Conservation (phyloP, 2,888 invertebrate genomes). For the Macropis europaea region DNA sequence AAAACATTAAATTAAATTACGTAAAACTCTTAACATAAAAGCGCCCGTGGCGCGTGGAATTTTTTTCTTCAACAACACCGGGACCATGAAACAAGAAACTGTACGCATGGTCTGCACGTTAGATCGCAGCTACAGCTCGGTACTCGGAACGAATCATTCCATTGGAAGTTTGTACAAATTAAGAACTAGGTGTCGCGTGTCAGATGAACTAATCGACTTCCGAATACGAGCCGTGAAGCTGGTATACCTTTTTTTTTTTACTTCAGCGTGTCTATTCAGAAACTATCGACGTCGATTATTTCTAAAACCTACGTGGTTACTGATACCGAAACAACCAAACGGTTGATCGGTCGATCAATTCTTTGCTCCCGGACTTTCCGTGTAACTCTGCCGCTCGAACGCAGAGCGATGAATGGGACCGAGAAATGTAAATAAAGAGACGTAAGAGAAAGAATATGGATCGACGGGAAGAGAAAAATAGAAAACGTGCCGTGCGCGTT, state of each 20-base stretch:
- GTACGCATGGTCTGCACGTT: background rate
- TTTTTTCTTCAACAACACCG: conserved; percentile 3
- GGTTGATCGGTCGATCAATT: background rate
- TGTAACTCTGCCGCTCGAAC: background rate
- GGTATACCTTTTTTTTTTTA: background rate
- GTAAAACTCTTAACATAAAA: conserved; percentile 46
- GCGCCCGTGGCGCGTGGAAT: conserved; percentile 6
- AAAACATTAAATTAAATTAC: conserved; percentile 59
- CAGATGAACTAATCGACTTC: background rate
- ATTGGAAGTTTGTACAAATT: conserved; percentile 22
- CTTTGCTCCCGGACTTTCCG: background rate
- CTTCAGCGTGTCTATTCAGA: background rate
- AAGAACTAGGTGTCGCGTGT: conserved; percentile 12
- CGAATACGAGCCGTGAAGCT: conserved; percentile 1
- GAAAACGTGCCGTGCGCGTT: conserved; percentile 11
- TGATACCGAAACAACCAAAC: background rate
- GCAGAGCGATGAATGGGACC: background rate
- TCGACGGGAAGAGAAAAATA: background rate
- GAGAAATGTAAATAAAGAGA: background rate
- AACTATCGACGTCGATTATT: conserved; percentile 15
- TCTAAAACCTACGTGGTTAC: conserved; percentile 9
- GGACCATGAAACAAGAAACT: background rate
- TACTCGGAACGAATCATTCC: conserved; percentile 1
- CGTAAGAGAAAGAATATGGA: background rate
- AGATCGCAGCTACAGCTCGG: background rate